Conservation (phyloP, 1,140 invertebrate species). For the Aphaenogaster floridana region DNA sequence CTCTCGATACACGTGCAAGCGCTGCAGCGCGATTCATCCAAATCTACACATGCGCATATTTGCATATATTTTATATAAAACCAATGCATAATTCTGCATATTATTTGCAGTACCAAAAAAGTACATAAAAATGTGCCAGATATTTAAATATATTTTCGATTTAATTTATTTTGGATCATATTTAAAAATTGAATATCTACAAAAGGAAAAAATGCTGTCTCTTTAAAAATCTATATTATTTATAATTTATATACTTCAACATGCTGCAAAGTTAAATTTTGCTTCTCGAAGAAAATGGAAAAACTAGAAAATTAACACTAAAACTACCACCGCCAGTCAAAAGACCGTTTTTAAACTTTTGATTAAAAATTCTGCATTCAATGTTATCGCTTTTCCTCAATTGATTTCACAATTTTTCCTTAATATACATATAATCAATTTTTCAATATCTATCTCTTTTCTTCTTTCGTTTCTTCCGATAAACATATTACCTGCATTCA, state of each 20-base stretch:
- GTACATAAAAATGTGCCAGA: background rate
- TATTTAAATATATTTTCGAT: background rate
- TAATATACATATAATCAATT: too few species aligned
- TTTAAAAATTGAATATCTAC: background rate
- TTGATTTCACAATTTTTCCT: too few species aligned
- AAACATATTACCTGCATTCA: too few species aligned
- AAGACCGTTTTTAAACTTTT: too few species aligned
- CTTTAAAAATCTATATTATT: background rate
- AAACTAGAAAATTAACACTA: background rate
- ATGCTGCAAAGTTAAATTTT: background rate
- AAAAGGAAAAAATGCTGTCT: background rate
- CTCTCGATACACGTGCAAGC: background rate
- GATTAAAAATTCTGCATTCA: too few species aligned
- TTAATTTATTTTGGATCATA: background rate
- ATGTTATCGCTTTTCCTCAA: too few species aligned
- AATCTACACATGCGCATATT: background rate
- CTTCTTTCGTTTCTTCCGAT: too few species aligned
- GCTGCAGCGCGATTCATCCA: background rate
- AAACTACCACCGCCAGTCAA: too few species aligned
- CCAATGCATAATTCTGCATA: background rate
- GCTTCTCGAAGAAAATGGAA: background rate
- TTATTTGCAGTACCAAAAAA: background rate
- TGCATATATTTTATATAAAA: constrained; percentile 10
- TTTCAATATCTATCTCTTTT: too few species aligned
- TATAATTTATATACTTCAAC: background rate